phyloP scores from a whole-genome alignment of 2,888 invertebrate genomes.

The Diaperis boleti region DNA sequence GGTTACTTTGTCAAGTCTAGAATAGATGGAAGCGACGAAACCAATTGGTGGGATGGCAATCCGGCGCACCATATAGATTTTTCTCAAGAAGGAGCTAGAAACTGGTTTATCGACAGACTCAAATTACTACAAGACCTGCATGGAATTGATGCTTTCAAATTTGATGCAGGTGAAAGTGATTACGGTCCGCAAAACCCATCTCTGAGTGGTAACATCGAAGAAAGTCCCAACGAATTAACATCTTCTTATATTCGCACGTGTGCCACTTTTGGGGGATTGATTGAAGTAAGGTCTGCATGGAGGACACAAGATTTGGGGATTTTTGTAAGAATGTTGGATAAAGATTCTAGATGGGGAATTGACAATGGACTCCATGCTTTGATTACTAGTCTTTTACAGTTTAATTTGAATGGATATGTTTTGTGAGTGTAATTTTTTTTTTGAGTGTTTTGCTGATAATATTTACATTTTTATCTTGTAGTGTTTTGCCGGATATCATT shows the following conservation, averaged over 20 bases:
- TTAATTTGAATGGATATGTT: constrained; percentile 67
- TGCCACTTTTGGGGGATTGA: constrained; percentile 72
- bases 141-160: constrained; percentile 82
- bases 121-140: constrained; percentile 70
- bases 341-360: constrained; percentile 77
- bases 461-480: constrained; percentile 35
- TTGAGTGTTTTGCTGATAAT: background rate
- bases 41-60: constrained; percentile 69
- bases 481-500: constrained; percentile 84
- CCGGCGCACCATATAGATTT: constrained; percentile 77
- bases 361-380: constrained; percentile 79
- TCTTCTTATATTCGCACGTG: constrained; percentile 70
- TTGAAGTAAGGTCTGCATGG: constrained; percentile 81
- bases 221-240: constrained; percentile 72
- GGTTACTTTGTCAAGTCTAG: constrained; percentile 69
- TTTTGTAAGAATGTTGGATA: constrained; percentile 84
- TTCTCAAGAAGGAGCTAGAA: constrained; percentile 75
- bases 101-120: constrained; percentile 71
- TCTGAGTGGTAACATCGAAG: constrained; percentile 65
- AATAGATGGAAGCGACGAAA: constrained; percentile 67
- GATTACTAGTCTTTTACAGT: constrained; percentile 78
- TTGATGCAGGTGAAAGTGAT: constrained; percentile 84
- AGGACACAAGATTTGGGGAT: constrained; percentile 78
- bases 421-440: constrained; percentile 55
- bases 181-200: constrained; percentile 73